Evolutionary conservation across 2,888 invertebrate species (phyloP), one percentile per base, ranked within the genome.

Genomic region (Lasioglossum oenotherae): DNA sequence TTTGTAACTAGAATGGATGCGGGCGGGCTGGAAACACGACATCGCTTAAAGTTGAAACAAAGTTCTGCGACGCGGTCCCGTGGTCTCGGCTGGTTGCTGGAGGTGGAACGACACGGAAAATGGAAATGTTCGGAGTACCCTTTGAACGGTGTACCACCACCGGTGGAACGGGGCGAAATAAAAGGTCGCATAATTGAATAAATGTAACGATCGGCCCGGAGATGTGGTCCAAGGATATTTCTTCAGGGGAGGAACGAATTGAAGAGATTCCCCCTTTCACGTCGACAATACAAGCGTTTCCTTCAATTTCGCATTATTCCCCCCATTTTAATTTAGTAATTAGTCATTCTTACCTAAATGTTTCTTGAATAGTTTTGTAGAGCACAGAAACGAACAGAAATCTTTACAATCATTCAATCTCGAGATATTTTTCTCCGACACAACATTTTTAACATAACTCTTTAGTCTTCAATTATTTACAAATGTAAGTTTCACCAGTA

Each of bases 1-100:
- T 91, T 91, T 90, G 90, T 89, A 91, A 91, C 90, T 83, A 84
- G 91, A 88, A 91, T 91, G 88, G 91, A 91, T 90, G 88, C 91
- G 90, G 83, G 90, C 80, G 74, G 83, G 83, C 27, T 90, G 88
- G 84, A 89, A 91, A 88, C 87, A 85, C 85, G 86, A 88, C 87
- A 84, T 84, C 86, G 90, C 88, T 90, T 89, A 85, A 90, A 90
- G 90, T 89, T 90, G 89, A 90, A 90, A 90, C 91, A 90, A 90
- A 90, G 87, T 90, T 90, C 80, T 73, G 35, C 67, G 79, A 60
- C 74, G 76, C 31, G 77, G 74, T 78, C 44, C 81, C 81, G 82
- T 49, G 86, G 76, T 76, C 53, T 46, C 60, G 71, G 82, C 46
- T 31, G 75, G 44, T 81, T 44, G 64, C 57, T 69, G 31, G 60